Percentiles rank a stretch among this genome's conserved stretches.
Conservation (phyloP, 2,797 vertebrate species). For the Eupleurogrammus muticus region DNA sequence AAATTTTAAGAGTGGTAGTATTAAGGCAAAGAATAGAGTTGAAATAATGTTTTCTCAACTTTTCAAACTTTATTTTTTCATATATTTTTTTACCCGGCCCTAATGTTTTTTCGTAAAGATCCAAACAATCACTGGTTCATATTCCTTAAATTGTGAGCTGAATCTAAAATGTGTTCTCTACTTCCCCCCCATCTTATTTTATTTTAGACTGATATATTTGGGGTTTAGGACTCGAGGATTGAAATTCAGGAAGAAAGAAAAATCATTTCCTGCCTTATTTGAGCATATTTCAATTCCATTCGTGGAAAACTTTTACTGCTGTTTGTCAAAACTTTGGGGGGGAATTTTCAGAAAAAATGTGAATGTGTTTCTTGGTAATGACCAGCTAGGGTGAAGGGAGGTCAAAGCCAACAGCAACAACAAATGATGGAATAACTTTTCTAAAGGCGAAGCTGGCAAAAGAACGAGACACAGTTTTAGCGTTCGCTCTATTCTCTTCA, state of each 20-base stretch:
- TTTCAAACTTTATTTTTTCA: no score
- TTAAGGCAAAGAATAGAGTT: no score
- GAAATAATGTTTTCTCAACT: no score
- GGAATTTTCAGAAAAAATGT: background rate
- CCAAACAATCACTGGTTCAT: background rate
- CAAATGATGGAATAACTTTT: background rate
- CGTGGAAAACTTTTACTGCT: background rate
- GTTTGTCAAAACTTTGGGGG: background rate
- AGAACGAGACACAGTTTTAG: no score
- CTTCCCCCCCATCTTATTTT: background rate
- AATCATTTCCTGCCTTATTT: no score
- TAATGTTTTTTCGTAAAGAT: background rate
- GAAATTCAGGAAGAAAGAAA: no score
- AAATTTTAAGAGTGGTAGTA: no score
- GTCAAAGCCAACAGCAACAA: background rate
- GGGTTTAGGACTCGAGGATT: no score
- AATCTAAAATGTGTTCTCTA: no score
- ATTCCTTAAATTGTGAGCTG: no score
- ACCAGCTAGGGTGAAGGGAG: background rate
- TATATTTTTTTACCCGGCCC: no score
- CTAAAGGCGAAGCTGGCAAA: no score
- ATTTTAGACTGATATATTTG: fast-evolving
- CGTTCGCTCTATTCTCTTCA: background rate
- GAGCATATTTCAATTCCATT: background rate
- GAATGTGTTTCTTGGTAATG: background rate